phyloP scores from a whole-genome alignment of 2,113 vertebrate genomes.

The Xyliphius kryptos region DNA sequence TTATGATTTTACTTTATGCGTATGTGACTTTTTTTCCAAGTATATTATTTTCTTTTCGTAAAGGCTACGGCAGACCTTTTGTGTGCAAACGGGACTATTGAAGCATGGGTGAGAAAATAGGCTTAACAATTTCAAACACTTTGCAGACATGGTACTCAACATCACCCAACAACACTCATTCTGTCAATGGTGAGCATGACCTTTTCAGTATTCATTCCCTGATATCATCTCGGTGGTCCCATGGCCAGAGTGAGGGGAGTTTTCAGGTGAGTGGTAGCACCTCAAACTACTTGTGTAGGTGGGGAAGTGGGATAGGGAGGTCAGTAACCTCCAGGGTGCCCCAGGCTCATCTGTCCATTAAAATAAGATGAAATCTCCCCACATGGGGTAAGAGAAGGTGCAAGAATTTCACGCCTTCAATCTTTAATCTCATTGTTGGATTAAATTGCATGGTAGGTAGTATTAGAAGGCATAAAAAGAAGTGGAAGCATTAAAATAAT shows the following conservation, averaged over 20 bases:
- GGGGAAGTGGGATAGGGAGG: slow-evolving; percentile 44
- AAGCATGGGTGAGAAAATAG: slow-evolving; percentile 29
- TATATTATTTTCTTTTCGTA: slow-evolving; percentile 26
- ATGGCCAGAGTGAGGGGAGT: slow-evolving; percentile 60
- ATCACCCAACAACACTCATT: slow-evolving; percentile 7
- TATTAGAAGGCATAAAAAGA: no score
- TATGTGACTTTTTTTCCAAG: slow-evolving; percentile 33
- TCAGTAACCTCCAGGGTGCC: slow-evolving; percentile 43
- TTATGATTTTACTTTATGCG: no score
- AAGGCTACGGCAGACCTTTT: no score
- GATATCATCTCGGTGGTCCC: slow-evolving; percentile 61
- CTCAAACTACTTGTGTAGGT: slow-evolving; percentile 62
- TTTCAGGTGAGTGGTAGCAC: slow-evolving; percentile 64
- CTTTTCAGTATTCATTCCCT: slow-evolving; percentile 47
- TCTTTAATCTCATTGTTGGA: no score
- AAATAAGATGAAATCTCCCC: slow-evolving; percentile 54
- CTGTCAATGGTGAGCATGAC: slow-evolving; percentile 34
- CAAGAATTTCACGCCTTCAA: slow-evolving; percentile 27
- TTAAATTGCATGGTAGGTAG: no score
- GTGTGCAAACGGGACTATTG: neutral
- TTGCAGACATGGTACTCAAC: slow-evolving; percentile 28
- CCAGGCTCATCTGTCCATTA: slow-evolving; percentile 54
- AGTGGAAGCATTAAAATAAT: no score
- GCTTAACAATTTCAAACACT: slow-evolving; percentile 33
- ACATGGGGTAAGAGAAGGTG: slow-evolving; percentile 38